Percentiles rank a stretch among this genome's conserved stretches.
Conservation (phyloP, 2,888 invertebrate species). For the Crossocerus cetratus region DNA sequence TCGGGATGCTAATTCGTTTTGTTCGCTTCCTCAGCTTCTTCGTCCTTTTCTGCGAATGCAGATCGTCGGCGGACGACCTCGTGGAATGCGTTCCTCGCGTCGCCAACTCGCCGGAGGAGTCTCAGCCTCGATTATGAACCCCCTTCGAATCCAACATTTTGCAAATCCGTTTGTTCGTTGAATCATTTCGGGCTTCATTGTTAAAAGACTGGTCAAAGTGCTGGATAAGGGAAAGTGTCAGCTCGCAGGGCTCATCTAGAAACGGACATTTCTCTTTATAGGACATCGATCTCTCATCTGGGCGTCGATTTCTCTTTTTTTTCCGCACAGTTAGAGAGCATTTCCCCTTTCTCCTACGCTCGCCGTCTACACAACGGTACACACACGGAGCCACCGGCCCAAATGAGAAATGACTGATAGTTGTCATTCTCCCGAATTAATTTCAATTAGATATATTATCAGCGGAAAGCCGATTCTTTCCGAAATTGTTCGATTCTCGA, state of each 20-base stretch:
- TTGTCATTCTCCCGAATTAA: no score
- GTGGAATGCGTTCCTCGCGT: slow-evolving; percentile 53
- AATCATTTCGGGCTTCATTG: no score
- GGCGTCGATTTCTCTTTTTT: slow-evolving; percentile 64
- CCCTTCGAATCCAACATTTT: no score
- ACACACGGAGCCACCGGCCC: no score
- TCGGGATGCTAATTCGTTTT: slow-evolving; percentile 63
- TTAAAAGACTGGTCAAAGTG: no score
- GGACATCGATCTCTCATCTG: slow-evolving; percentile 62
- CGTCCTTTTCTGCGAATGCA: slow-evolving; percentile 67
- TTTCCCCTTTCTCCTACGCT: slow-evolving; percentile 60
- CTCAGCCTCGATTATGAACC: slow-evolving; percentile 38
- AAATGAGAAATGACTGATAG: no score
- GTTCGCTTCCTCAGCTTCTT: slow-evolving; percentile 61
- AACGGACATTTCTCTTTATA: slow-evolving; percentile 59
- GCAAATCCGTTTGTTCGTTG: no score
- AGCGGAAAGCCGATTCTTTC: no score
- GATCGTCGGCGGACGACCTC: slow-evolving; percentile 63
- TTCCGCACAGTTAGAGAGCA: slow-evolving; percentile 60
- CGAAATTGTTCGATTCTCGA: no score
- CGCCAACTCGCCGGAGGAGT: slow-evolving; percentile 49
- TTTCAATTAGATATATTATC: no score
- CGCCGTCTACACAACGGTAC: slow-evolving; percentile 28
- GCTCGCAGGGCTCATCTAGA: slow-evolving; percentile 40
- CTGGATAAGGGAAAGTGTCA: slow-evolving; percentile 51